phyloP scores from a whole-genome alignment of 2,113 vertebrate species.

The Dascyllus trimaculatus region DNA sequence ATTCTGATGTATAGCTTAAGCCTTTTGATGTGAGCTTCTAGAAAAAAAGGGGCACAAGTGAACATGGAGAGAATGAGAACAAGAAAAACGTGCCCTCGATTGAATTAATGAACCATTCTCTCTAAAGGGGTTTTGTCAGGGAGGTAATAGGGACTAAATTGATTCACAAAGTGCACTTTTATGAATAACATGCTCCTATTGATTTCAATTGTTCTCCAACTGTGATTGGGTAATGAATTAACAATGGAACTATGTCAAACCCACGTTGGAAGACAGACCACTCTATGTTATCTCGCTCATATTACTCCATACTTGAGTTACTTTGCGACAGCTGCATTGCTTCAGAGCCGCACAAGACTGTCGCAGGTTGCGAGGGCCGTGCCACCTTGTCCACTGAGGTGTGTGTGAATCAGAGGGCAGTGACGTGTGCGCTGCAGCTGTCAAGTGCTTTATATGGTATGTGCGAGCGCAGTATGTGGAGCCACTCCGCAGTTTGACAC shows the following conservation, averaged over 20 bases:
- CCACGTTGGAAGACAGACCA: conserved; percentile 12
- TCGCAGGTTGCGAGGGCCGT: not conserved
- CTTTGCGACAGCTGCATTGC: conserved; percentile 11
- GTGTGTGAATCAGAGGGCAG: conserved; percentile 21
- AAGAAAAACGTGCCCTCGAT: conserved; percentile 40
- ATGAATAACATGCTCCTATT: conserved; percentile 74
- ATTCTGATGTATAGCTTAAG: conserved; percentile 25
- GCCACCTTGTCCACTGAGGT: conserved; percentile 9
- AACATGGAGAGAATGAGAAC: conserved; percentile 26
- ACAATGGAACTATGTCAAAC: conserved; percentile 42
- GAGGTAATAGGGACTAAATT: conserved; percentile 76
- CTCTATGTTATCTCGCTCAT: not conserved
- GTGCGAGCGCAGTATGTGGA: not conserved
- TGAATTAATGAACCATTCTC: conserved; percentile 75
- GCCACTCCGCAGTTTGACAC: not conserved
- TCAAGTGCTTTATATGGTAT: not conserved
- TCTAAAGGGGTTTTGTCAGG: conserved; percentile 73
- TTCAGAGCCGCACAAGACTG: not conserved
- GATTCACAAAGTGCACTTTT: conserved; percentile 76
- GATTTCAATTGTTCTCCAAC: conserved; percentile 68
- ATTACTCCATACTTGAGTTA: not conserved
- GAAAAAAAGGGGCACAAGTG: conserved; percentile 30
- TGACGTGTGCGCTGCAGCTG: conserved; percentile 4
- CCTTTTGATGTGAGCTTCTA: conserved; percentile 34
- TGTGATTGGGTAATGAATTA: conserved; percentile 65